Evolutionary conservation across 2,888 invertebrate species (phyloP), one percentile per base, ranked within the genome.

Genomic region (Eupelmus urozonus): DNA sequence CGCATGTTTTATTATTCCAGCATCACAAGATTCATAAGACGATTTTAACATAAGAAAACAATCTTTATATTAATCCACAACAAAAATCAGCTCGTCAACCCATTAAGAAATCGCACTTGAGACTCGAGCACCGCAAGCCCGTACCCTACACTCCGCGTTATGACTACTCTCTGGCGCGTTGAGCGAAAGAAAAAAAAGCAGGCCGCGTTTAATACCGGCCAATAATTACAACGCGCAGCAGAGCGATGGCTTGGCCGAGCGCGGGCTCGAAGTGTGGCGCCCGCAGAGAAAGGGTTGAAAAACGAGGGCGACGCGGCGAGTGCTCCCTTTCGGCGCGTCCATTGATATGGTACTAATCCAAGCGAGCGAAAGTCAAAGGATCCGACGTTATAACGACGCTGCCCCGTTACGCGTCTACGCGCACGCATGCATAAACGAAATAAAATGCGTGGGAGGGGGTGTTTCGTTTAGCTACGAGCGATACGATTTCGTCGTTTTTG

Each of bases 311-410:
- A 25, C 18, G 9, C 66, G 20, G 11, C 59, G 79, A 81, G 81
- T 53, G 40, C 82, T 83, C 84, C 80, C 84, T 85, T 85, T 85
- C 9, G 83, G 82, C 84, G 84, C 82, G 80, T 27, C 81, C 83
- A 86, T 86, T 86, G 84, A 86, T 87, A 84, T 83, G 85, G 84
- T 84, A 86, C 86, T 87, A 87, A 87, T 85, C 81, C 83, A 80
- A 83, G 83, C 83, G 84, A 81, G 82, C 80, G 80, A 84, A 84
- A 85, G 83, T 87, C 85, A 86, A 87, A 87, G 85, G 83, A 84
- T 82, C 83, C 77, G 63, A 55, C 51, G 23, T 70, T 34, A 34
- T 34, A 62, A 72, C 69, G 73, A 65, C 63, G 29, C 59, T n/a
- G 5, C 9, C 11, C 29, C 18, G 23, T 18, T 1, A 2, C 62